Evolutionary conservation across 2,888 invertebrate genomes (phyloP).

Genomic region (Acrobasis repandana): DNA sequence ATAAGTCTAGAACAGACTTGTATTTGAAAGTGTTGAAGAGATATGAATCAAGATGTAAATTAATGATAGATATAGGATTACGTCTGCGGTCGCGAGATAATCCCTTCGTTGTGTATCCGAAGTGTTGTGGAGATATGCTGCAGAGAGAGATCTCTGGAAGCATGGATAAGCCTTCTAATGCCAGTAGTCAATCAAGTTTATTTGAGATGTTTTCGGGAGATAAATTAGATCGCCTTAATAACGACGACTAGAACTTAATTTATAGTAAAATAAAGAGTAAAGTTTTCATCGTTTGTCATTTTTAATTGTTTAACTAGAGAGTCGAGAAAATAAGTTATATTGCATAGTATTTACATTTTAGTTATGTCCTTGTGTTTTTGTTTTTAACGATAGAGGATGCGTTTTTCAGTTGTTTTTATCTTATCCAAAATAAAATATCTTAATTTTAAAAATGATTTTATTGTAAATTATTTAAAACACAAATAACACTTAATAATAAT

Average conservation of each 20-base stretch:
- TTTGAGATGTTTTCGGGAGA: neutral
- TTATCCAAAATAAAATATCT: no score
- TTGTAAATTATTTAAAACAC: no score
- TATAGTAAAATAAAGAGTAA: no score
- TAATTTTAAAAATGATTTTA: no score
- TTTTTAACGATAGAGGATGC: no score
- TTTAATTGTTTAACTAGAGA: no score
- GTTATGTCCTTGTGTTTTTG: no score
- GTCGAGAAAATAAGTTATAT: no score
- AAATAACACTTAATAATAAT: no score
- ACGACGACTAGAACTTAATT: neutral
- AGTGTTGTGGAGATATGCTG: slow-evolving; percentile 42
- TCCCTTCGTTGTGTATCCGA: slow-evolving; percentile 78
- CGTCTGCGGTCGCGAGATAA: slow-evolving; percentile 79
- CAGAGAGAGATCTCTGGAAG: slow-evolving; percentile 36
- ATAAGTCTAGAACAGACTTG: slow-evolving; percentile 43
- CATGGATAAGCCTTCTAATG: slow-evolving; percentile 38
- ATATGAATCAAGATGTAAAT: slow-evolving; percentile 62
- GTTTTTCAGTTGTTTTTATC: no score
- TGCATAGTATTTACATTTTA: no score
- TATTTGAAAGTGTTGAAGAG: slow-evolving; percentile 63
- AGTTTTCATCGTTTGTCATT: no score
- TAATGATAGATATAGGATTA: slow-evolving; percentile 63
- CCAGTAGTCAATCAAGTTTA: slow-evolving; percentile 27
- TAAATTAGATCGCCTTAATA: neutral